A percentile compares a stretch with the other conserved stretches of the same genome.
phyloP scores from a whole-genome alignment of 2,797 vertebrate species.

The Xiphophorus birchmanni region DNA sequence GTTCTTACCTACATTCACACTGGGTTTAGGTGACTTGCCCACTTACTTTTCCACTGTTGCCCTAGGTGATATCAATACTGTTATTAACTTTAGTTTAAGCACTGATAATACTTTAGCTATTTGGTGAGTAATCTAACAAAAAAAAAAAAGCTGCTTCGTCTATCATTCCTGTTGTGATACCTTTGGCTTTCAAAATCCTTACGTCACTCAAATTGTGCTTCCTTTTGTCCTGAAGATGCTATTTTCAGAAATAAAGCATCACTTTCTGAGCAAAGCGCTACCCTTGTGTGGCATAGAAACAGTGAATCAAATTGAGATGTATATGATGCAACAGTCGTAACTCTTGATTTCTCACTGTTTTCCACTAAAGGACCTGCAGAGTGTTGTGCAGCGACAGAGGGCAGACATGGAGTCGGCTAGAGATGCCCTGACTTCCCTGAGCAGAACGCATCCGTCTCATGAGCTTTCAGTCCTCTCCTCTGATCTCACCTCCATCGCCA shows the following conservation, averaged over 20 bases:
- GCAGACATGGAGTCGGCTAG: slow-evolving; percentile 83
- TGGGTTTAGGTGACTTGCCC: not conserved
- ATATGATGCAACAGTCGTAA: not conserved
- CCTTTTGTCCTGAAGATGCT: not conserved
- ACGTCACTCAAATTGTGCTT: not conserved
- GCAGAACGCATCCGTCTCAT: slow-evolving; percentile 88
- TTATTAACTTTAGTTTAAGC: not conserved
- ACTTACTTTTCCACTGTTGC: not conserved
- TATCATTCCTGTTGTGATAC: not conserved
- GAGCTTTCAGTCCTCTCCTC: slow-evolving; percentile 87
- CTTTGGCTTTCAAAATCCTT: not conserved
- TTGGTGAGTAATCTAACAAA: not conserved
- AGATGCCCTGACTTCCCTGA: slow-evolving; percentile 89
- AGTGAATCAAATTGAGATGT: not conserved
- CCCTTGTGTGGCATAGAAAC: not conserved
- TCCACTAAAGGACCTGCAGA: slow-evolving; percentile 83
- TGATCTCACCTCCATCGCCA: slow-evolving; percentile 86
- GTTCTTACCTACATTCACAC: not conserved
- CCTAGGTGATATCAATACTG: not conserved
- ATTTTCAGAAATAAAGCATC: not conserved
- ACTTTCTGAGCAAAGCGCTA: not conserved
- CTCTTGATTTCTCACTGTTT: slow-evolving; percentile 1
- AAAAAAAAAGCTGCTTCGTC: not conserved
- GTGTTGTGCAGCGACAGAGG: slow-evolving; percentile 87
- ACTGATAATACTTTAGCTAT: not conserved